Conservation (phyloP, 2,888 invertebrate genomes). For the Theristus sp. region DNA sequence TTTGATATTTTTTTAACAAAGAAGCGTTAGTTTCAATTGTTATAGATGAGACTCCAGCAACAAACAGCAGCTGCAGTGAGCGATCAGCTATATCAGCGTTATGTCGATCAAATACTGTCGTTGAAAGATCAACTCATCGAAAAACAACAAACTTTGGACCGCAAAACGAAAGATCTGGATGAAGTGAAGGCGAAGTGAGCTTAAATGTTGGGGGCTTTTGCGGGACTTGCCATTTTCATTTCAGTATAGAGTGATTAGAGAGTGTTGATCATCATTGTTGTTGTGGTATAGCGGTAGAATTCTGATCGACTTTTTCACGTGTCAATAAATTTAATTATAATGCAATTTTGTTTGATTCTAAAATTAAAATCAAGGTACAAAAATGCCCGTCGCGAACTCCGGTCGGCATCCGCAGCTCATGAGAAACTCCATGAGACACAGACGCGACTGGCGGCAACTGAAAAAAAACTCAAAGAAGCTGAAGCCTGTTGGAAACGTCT, state of each 20-base stretch:
- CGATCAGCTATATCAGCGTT: background rate
- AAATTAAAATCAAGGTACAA: background rate
- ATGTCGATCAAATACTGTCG: background rate
- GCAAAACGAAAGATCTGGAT: no score
- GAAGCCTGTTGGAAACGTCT: background rate
- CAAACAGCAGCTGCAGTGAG: no score
- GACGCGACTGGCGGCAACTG: background rate
- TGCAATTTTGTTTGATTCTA: no score
- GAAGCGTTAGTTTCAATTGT: no score
- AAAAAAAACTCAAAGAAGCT: no score
- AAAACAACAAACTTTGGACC: background rate
- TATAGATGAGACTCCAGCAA: no score
- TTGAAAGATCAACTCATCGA: background rate
- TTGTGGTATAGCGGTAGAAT: no score
- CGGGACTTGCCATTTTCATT: no score
- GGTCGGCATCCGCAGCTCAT: background rate
- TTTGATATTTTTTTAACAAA: no score
- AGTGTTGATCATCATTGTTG: no score
- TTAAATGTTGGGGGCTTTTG: no score
- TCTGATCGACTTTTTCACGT: background rate
- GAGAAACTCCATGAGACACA: background rate
- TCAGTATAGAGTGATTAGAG: no score
- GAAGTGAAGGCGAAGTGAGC: background rate
- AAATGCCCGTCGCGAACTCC: background rate
- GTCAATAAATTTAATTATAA: background rate